These are phyloP conservation scores for Hystrix cristata DNA, from an alignment of 2,113 vertebrate species.

Conservation along the genomic window DNA sequence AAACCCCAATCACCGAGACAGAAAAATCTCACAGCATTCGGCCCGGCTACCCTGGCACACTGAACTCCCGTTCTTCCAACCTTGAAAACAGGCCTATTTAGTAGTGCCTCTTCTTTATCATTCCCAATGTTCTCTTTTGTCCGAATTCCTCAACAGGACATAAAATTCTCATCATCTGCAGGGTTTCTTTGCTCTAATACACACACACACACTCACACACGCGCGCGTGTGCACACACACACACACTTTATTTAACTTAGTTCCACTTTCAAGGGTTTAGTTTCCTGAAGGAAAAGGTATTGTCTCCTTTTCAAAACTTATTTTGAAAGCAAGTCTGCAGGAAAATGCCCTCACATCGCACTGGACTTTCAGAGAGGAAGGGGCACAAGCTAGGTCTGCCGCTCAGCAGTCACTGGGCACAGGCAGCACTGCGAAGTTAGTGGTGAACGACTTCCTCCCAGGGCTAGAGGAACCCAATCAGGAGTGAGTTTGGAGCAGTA, in stretches of 20 bases:
- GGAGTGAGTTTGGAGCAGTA: not conserved
- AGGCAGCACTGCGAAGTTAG: not conserved
- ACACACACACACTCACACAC: not conserved
- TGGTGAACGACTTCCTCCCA: constrained; percentile 1
- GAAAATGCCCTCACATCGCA: not conserved
- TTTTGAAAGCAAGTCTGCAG: not conserved
- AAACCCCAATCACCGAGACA: not conserved
- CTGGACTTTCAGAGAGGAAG: not conserved
- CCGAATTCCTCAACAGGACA: constrained; percentile 13
- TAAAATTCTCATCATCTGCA: not conserved
- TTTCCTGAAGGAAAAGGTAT: not conserved
- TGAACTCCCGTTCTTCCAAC: not conserved
- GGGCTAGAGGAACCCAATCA: not conserved
- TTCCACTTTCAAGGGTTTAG: constrained; percentile 23
- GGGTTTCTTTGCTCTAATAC: not conserved
- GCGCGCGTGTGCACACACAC: not conserved
- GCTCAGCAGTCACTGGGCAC: not conserved
- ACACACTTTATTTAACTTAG: not conserved
- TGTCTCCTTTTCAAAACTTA: constrained; percentile 32
- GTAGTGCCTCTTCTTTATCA: not conserved
- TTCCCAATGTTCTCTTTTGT: not conserved
- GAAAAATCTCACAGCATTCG: not conserved
- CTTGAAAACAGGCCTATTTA: not conserved
- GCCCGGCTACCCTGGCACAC: not conserved
- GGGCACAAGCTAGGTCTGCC: too few relatives aligned